Base-by-base conservation (phyloP, 2,113 vertebrate species). In the Myotis lucifugus region DNA sequence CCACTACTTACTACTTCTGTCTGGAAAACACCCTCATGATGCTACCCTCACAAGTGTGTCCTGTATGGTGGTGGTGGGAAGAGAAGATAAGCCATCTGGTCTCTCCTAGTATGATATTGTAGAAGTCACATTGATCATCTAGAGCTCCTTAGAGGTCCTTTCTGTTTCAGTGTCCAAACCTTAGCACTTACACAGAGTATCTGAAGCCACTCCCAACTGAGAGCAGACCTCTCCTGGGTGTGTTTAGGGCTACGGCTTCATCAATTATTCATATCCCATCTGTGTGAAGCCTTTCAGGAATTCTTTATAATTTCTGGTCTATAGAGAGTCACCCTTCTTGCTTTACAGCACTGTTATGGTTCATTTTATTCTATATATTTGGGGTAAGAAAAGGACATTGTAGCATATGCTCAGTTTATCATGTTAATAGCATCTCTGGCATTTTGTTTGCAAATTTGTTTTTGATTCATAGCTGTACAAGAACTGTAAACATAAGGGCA, bases 261-360 rank as follows among this genome's bases (percentile, higher is more conserved):
- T 95, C 72, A 70, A 83, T 92, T 94, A 92, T 95, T 92, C 19
- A 76, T 82, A 92, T 40, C 8, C 85, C 90, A 97, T 92, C 94
- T 96, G 95, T 72, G 66, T 91, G 67, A 87, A 90, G n/a, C 42
- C 37, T 85, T 91, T 66, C 78, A 77, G 85, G 74, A 91, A 91
- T 85, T 85, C 42, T 85, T 88, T 83, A 85, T 61, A 34, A 70
- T 95, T 90, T 92, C 82, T 92, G 6, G 14, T 79, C 32, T 56
- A 10, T 37, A 37, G 56, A 83, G 61, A 96, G 18, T 12, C 27
- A 50, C 79, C 46, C 34, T 69, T 84, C 76, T 91, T 92, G 69
- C 85, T 95, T 91, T 84, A 70, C 14, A 74, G 5, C 32, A 48
- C 40, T 37, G 23, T 67, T 93, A n/a, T 78, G 54, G 56, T 87